Conservation (phyloP, 2,888 invertebrate species). For the Nomada fucata region DNA sequence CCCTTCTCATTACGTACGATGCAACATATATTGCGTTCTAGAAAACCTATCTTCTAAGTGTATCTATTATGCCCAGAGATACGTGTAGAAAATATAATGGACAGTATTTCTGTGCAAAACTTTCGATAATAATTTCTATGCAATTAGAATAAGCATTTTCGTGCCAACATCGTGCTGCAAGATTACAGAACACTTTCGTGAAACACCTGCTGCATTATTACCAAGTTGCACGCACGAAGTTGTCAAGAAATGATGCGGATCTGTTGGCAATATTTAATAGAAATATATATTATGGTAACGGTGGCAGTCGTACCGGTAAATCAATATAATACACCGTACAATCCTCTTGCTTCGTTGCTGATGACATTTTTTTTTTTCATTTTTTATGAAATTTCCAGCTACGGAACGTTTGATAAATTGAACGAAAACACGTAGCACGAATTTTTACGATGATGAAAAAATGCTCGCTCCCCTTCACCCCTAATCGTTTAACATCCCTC, state of each 20-base stretch:
- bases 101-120: constrained; percentile 53
- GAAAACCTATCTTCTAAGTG: constrained; percentile 33
- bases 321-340: not conserved
- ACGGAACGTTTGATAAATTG: constrained; percentile 13
- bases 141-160: constrained; percentile 54
- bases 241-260: constrained; percentile 38
- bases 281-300: not conserved
- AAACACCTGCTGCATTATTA: constrained; percentile 45
- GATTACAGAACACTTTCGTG: constrained; percentile 44
- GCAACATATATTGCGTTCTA: constrained; percentile 30
- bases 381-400: not conserved
- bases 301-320: constrained; percentile 11
- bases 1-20: constrained; percentile 65
- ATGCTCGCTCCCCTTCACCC: constrained; percentile 27
- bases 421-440: constrained; percentile 40
- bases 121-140: constrained; percentile 56
- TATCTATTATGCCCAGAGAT: not conserved
- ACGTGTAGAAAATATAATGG: constrained; percentile 31
- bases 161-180: constrained; percentile 24
- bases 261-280: constrained; percentile 43
- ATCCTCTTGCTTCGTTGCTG: not conserved
- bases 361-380: not conserved
- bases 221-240: constrained; percentile 25
- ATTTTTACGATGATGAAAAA: constrained; percentile 38
- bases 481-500: constrained; percentile 3